These are phyloP conservation scores for Bos indicus DNA, from an alignment of 2,113 vertebrate species.

Conservation along the genomic window DNA sequence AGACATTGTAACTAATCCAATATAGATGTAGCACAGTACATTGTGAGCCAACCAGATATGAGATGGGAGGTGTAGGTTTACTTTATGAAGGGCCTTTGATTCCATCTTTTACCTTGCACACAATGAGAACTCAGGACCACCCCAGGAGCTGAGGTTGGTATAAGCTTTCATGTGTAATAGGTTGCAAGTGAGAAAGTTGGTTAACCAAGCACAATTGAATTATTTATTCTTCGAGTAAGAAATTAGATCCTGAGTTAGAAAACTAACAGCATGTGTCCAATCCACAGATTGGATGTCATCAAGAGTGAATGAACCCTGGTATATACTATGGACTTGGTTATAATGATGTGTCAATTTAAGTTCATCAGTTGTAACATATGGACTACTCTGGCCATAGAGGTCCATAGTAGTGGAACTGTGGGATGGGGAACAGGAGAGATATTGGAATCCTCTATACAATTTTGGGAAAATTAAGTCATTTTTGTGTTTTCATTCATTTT, in stretches of 20 bases:
- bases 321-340: neutral
- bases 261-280: neutral
- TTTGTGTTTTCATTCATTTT: neutral
- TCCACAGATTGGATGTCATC: neutral
- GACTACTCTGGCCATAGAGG: neutral
- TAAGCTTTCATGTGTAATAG: neutral
- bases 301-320: neutral
- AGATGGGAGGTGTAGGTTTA: neutral
- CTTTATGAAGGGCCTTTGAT: neutral
- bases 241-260: neutral
- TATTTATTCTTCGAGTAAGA: neutral
- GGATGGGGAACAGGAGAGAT: accelerated
- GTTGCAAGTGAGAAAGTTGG: neutral
- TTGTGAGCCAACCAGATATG: neutral
- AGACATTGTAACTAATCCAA: neutral
- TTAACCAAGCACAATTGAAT: neutral
- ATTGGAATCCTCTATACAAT: no score
- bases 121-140: neutral
- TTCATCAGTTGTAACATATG: neutral
- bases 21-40: neutral
- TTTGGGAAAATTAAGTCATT: neutral
- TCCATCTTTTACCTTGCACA: neutral
- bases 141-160: neutral
- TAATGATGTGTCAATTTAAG: neutral
- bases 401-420: neutral